A percentile compares a stretch with the other conserved stretches of the same genome.
These are phyloP conservation scores for Masticophis lateralis DNA, from an alignment of 2,797 vertebrate genomes.

Conservation along the genomic window DNA sequence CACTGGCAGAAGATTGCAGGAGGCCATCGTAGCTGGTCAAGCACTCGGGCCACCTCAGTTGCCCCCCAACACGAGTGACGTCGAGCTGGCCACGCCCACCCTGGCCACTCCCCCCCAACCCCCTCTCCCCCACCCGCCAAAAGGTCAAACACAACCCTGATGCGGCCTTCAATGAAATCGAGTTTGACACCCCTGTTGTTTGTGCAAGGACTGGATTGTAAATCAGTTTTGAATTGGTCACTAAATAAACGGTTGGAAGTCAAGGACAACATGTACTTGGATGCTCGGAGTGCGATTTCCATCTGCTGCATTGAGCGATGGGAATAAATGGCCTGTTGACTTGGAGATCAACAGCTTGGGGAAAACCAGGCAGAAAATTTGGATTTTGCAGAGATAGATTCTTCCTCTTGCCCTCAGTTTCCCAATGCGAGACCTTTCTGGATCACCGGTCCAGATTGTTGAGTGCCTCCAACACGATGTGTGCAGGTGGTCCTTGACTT, in stretches of 20 bases:
- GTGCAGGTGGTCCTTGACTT: background rate
- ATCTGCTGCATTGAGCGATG: background rate
- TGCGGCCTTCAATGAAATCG: no score
- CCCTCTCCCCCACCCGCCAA: no score
- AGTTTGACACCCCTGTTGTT: no score
- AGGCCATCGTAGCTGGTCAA: no score
- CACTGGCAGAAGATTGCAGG: no score
- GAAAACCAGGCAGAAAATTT: background rate
- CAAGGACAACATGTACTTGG: background rate
- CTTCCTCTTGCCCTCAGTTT: background rate
- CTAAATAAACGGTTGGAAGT: background rate
- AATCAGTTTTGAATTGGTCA: background rate
- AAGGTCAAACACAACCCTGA: no score
- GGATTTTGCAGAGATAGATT: background rate
- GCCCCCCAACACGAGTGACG: no score
- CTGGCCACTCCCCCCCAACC: no score
- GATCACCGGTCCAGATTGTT: background rate
- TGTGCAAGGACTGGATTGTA: no score
- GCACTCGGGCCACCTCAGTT: no score
- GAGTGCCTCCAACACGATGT: background rate
- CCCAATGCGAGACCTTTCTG: background rate
- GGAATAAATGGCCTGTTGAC: background rate
- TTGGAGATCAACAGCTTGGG: background rate
- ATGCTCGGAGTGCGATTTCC: background rate
- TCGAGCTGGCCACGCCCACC: no score